Evolutionary conservation across 2,888 invertebrate species (phyloP).

Genomic region (Acleris emargana): DNA sequence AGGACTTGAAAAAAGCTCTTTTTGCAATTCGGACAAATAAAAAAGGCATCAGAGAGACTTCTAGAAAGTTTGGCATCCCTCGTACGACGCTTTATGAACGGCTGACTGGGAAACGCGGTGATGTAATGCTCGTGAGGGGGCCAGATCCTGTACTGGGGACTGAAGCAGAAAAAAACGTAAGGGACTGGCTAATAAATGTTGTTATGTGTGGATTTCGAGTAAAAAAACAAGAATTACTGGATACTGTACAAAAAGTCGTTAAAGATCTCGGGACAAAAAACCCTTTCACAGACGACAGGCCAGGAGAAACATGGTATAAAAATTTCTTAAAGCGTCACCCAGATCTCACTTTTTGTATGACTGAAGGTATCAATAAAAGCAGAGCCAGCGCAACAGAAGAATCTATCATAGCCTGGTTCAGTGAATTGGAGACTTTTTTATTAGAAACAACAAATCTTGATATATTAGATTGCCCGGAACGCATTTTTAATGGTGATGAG

Average conservation of each 20-base stretch:
- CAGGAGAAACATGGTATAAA: conserved; percentile 32
- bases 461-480: conserved; percentile 9
- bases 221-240: conserved; percentile 45
- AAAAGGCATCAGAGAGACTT: conserved; percentile 40
- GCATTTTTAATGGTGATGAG: conserved; percentile 41
- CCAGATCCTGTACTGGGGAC: conserved; percentile 43
- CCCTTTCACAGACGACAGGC: conserved; percentile 26
- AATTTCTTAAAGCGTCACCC: conserved; percentile 32
- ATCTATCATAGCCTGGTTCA: conserved; percentile 13
- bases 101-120: conserved; percentile 39
- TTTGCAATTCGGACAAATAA: conserved; percentile 38
- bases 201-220: conserved; percentile 52
- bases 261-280: conserved; percentile 11
- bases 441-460: not conserved
- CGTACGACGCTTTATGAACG: conserved; percentile 41
- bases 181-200: conserved; percentile 45
- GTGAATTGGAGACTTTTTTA: not conserved
- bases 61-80: conserved; percentile 40
- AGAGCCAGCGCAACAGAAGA: conserved; percentile 19
- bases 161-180: conserved; percentile 45
- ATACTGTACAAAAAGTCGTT: conserved; percentile 45
- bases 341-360: conserved; percentile 13
- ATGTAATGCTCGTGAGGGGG: conserved; percentile 42
- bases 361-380: conserved; percentile 34
- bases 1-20: conserved; percentile 39